phyloP scores from a whole-genome alignment of 2,888 invertebrate species.

The Ectemnius cavifrons region DNA sequence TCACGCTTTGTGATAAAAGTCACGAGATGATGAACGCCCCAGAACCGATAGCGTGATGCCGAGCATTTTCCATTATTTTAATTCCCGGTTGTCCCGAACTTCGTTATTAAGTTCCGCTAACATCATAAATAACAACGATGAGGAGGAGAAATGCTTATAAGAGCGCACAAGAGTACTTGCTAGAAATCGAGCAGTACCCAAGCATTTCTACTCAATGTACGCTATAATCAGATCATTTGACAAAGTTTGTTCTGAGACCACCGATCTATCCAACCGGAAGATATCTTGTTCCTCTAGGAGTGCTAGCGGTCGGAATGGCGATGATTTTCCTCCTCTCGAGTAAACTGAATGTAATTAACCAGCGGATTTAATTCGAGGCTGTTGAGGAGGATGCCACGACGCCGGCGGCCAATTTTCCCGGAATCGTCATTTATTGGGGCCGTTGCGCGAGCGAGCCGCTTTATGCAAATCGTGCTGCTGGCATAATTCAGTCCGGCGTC shows the following conservation, averaged over 20 bases:
- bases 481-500: slow-evolving; percentile 67
- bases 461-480: slow-evolving; percentile 70
- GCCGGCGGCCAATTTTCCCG: slow-evolving; percentile 65
- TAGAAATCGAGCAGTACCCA: no score
- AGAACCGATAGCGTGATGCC: slow-evolving; percentile 34
- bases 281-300: no score
- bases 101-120: background rate
- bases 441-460: slow-evolving; percentile 53
- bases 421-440: slow-evolving; percentile 72
- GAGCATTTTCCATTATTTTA: slow-evolving; percentile 11
- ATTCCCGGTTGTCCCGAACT: background rate
- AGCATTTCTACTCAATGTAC: no score
- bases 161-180: no score
- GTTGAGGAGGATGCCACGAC: slow-evolving; percentile 1
- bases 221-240: no score
- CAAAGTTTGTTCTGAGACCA: no score
- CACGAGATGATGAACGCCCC: slow-evolving; percentile 15
- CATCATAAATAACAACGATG: no score
- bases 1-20: slow-evolving; percentile 34
- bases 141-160: background rate
- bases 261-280: no score
- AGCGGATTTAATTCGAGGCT: slow-evolving; percentile 55
- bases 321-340: slow-evolving; percentile 37
- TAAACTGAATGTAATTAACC: slow-evolving; percentile 65
- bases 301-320: slow-evolving; percentile 21